Percentiles rank a stretch among this genome's conserved stretches.
Conservation (phyloP, 2,113 vertebrate species). For the Pithys albifrons region DNA sequence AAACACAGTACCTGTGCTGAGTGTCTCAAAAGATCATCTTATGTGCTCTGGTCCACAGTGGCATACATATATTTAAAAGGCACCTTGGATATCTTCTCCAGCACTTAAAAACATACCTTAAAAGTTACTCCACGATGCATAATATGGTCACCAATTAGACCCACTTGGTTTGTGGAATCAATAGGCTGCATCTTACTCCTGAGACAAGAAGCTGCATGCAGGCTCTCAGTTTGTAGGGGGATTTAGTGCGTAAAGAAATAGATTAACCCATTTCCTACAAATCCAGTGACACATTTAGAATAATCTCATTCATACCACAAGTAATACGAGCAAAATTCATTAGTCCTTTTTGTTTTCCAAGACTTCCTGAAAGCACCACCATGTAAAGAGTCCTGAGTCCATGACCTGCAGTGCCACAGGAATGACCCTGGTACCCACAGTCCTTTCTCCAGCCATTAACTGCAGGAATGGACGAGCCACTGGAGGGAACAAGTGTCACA, state of each 20-base stretch:
- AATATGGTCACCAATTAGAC: neutral
- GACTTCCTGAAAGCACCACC: neutral
- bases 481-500: neutral
- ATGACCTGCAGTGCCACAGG: neutral
- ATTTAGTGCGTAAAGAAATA: neutral
- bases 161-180: neutral
- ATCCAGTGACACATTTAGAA: neutral
- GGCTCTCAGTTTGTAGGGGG: neutral
- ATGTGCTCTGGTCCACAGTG: neutral
- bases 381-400: neutral
- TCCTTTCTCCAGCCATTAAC: neutral
- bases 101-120: neutral
- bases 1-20: neutral
- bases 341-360: neutral
- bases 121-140: neutral
- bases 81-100: neutral
- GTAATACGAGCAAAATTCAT: neutral
- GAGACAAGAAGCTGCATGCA: neutral
- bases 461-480: neutral
- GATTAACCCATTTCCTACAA: neutral
- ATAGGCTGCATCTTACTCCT: neutral
- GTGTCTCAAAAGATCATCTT: neutral
- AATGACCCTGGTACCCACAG: neutral
- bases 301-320: neutral
- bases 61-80: neutral